Percentiles rank a stretch among this genome's conserved stretches.
These are phyloP conservation scores for Scomber scombrus DNA, from an alignment of 2,113 vertebrate species.

Conservation along the genomic window DNA sequence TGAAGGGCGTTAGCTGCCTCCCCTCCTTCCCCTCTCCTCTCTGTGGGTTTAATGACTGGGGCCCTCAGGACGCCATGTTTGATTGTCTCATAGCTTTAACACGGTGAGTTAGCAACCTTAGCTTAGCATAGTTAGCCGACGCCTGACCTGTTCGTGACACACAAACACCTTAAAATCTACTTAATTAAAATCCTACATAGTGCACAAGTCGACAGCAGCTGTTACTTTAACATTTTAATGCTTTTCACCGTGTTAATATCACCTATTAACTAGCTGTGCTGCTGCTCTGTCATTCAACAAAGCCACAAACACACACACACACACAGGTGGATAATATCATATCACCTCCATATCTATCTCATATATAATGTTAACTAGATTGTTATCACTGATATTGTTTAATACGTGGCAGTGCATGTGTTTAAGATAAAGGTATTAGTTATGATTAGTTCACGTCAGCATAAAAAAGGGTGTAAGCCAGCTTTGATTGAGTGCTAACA, in stretches of 20 bases:
- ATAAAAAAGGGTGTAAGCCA: slow-evolving; percentile 38
- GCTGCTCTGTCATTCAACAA: slow-evolving; percentile 78
- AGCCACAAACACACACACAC: slow-evolving; percentile 45
- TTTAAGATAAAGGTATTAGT: slow-evolving; percentile 19
- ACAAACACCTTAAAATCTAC: background rate
- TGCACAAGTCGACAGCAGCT: background rate
- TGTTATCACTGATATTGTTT: background rate
- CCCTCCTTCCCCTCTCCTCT: no score
- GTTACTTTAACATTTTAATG: background rate
- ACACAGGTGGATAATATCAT: no score
- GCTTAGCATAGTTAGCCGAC: slow-evolving; percentile 47
- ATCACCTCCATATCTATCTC: no score
- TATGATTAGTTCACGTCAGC: slow-evolving; percentile 47
- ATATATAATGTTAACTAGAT: background rate
- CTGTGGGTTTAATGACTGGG: background rate
- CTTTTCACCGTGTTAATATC: background rate
- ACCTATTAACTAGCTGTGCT: background rate
- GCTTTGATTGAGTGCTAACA: slow-evolving; percentile 55
- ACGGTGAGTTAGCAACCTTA: slow-evolving; percentile 61
- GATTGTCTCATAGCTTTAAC: slow-evolving; percentile 61
- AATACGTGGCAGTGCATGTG: background rate
- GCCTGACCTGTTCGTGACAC: slow-evolving; percentile 59
- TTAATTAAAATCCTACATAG: accelerated
- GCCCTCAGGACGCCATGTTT: slow-evolving; percentile 68
- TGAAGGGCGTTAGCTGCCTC: background rate